A percentile compares a stretch with the other conserved stretches of the same genome.
Conservation (phyloP, 1,140 invertebrate genomes). For the Elysia chlorotica region DNA sequence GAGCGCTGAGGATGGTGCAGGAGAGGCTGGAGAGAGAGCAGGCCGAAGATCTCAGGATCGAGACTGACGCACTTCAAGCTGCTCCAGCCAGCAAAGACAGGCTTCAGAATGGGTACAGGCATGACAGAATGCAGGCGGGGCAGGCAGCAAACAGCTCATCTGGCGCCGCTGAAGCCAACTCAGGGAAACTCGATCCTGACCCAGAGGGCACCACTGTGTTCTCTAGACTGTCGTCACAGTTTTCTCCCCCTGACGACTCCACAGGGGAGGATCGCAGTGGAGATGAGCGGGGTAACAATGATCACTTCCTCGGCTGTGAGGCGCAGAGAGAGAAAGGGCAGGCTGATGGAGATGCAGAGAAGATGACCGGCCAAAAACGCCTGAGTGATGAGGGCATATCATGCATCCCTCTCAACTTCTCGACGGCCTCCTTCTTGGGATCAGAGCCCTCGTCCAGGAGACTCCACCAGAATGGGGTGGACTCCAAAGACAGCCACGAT, state of each 20-base stretch:
- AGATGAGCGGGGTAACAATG: background rate
- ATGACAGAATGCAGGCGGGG: background rate
- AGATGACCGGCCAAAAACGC: too few relatives aligned
- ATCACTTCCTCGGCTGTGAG: background rate
- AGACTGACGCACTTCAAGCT: too few relatives aligned
- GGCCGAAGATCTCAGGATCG: constrained; percentile 5
- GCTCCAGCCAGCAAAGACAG: too few relatives aligned
- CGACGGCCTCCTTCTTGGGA: background rate
- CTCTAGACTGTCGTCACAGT: background rate
- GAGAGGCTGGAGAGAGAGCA: constrained; percentile 13
- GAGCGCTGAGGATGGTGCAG: constrained; percentile 2
- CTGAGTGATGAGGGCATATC: background rate
- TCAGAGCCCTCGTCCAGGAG: background rate
- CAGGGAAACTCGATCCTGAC: background rate
- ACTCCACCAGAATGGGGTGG: background rate
- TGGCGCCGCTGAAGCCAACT: too few relatives aligned
- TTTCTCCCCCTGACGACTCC: constrained; percentile 8
- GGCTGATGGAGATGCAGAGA: background rate
- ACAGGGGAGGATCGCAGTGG: background rate
- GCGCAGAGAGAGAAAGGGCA: background rate
- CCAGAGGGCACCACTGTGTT: background rate
- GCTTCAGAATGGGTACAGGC: background rate
- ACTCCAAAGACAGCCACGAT: too few relatives aligned
- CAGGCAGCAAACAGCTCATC: too few relatives aligned
- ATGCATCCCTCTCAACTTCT: background rate